Percentiles rank a stretch among this genome's conserved stretches.
phyloP scores from a whole-genome alignment of 2,888 invertebrate species.

The Cheilosia soror region DNA sequence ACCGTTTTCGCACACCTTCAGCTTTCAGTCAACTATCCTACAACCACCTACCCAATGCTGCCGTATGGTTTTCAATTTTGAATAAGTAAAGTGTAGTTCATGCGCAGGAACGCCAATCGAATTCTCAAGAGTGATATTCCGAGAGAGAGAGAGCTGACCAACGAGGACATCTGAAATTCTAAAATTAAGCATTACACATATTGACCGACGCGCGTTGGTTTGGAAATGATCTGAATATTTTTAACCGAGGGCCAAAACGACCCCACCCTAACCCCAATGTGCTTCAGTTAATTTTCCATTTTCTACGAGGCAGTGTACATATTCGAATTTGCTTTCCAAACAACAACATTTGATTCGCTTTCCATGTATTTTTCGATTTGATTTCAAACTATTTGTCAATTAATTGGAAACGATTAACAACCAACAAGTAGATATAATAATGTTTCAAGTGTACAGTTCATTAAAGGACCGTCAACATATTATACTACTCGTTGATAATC shows the following conservation, averaged over 20 bases:
- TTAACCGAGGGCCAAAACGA: constrained; percentile 30
- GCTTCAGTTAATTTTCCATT: not conserved
- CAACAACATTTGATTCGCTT: not conserved
- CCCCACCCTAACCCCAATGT: constrained; percentile 38
- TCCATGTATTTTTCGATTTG: not conserved
- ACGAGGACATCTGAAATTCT: constrained; percentile 53
- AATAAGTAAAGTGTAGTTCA: not conserved
- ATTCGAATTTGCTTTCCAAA: constrained; percentile 14
- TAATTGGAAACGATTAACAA: no score
- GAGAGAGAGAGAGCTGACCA: constrained; percentile 1
- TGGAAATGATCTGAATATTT: constrained; percentile 49
- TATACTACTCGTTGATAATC: not conserved
- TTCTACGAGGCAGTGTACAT: not conserved
- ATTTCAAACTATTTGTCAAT: no score
- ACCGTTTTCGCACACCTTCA: constrained; percentile 46
- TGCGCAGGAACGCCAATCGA: constrained; percentile 22
- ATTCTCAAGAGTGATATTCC: constrained; percentile 34
- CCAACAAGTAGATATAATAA: no score
- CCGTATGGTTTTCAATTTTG: constrained; percentile 41
- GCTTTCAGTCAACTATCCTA: constrained; percentile 34
- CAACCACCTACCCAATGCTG: constrained; percentile 49
- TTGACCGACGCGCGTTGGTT: constrained; percentile 31
- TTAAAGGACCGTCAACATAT: not conserved
- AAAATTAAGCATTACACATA: constrained; percentile 64
- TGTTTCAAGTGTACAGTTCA: no score